phyloP scores from a whole-genome alignment of 2,888 invertebrate species.

The Harpalus rubripes region DNA sequence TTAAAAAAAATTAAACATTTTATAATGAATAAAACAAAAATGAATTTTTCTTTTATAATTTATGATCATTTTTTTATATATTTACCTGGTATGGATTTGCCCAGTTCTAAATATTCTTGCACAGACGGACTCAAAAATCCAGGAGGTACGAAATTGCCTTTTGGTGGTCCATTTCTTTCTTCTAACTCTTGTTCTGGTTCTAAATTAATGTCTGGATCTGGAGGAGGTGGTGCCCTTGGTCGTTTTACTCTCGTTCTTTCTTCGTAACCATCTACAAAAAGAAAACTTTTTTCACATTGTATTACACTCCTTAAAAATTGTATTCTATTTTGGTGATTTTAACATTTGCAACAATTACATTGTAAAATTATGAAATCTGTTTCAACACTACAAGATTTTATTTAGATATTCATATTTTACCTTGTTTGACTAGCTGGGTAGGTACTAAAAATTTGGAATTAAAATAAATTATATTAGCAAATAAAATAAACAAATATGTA shows the following conservation, averaged over 20 bases:
- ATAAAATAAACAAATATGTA: too few species aligned
- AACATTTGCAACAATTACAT: neutral
- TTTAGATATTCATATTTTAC: neutral
- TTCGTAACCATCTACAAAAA: constrained; percentile 81
- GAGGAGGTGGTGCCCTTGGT: constrained; percentile 78
- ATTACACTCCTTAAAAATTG: neutral
- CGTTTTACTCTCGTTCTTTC: constrained; percentile 83
- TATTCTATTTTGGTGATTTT: neutral
- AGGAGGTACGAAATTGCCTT: constrained; percentile 81
- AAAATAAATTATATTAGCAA: neutral
- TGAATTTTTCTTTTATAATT: too few species aligned
- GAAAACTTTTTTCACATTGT: constrained; percentile 42
- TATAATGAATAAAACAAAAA: too few species aligned
- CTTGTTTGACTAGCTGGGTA: neutral
- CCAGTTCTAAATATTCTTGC: constrained; percentile 90
- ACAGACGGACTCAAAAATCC: constrained; percentile 92
- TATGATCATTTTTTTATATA: neutral
- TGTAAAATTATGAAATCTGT: neutral
- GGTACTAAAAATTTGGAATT: neutral
- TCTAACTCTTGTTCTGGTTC: constrained; percentile 76
- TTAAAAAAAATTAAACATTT: too few species aligned
- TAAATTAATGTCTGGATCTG: constrained; percentile 74
- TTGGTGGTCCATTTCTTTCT: constrained; percentile 75
- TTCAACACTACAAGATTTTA: neutral
- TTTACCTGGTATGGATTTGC: constrained; percentile 93